Base-by-base conservation (phyloP, 2,113 vertebrate species). In the Acanthisitta chloris region DNA sequence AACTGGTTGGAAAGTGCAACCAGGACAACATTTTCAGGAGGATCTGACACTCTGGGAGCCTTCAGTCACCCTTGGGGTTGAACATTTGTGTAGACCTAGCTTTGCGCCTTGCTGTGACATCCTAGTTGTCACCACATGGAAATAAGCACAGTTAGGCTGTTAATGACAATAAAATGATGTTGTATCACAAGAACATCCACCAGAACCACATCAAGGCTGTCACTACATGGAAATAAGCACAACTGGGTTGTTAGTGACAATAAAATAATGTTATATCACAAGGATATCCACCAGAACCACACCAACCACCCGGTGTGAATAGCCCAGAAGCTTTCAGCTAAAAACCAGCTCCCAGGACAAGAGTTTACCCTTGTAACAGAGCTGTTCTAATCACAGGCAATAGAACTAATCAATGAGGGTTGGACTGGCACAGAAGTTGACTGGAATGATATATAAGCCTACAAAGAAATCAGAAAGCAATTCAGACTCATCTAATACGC, bases 81-180 rank as follows among this genome's bases (percentile, higher is more conserved):
- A 62, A 14, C n/a, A 12, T 31, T 48, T 2, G 0, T 17, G 15
- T 14, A 13, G 64, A 21, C 40, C 40, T 29, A 43, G 1, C 40
- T 81, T 42, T 1, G 0, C 61, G 36, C 26, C 31, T 42, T 18
- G 31, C 72, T 28, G 13, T 14, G 20, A 51, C 0, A 0, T 33
- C 42, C 38, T n/a, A 45, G 36, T 7, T 48, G 42, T 62, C 38
- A 61, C 26, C 5, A 0, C 58, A 12, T 5, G 24, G 52, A 51
- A 81, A 72, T 15, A 55, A 36, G 57, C 48, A 58, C 40, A 34
- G 13, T 54, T 29, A 59, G 40, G 3, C 1, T 19, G 36, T 26
- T 48, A 52, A 17, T 33, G 34, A 59, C 45, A 36, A 55, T 11
- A 33, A 65, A 62, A 34, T 8, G 13, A 49, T 13, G 28, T 13